These are phyloP conservation scores for Nycteola revayana DNA, from an alignment of 2,888 invertebrate genomes.

Conservation along the genomic window DNA sequence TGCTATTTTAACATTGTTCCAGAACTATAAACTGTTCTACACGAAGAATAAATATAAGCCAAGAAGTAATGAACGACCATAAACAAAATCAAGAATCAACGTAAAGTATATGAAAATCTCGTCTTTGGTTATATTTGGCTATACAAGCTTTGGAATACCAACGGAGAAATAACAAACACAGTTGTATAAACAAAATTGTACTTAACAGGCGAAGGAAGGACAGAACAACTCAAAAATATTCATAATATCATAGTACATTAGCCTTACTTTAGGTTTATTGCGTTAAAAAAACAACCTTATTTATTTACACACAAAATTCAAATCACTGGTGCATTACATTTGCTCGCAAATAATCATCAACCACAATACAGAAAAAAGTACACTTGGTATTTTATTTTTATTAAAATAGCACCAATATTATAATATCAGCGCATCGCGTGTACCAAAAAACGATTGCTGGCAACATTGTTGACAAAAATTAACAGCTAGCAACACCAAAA, in stretches of 20 bases:
- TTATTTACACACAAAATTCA: constrained; percentile 46
- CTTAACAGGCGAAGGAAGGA: constrained; percentile 54
- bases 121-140: constrained; percentile 72
- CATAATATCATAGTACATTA: constrained; percentile 28
- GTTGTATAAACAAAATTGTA: no score
- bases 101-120: constrained; percentile 46
- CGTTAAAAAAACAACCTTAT: constrained; percentile 47
- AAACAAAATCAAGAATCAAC: constrained; percentile 37
- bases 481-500: constrained; percentile 61
- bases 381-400: constrained; percentile 47
- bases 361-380: constrained; percentile 50
- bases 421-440: constrained; percentile 65
- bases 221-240: constrained; percentile 17
- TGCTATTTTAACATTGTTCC: constrained; percentile 27
- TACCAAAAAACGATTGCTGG: constrained; percentile 47
- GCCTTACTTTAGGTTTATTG: constrained; percentile 41
- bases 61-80: constrained; percentile 47
- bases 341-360: constrained; percentile 35
- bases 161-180: constrained; percentile 31
- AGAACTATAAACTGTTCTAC: constrained; percentile 36
- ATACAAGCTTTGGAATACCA: constrained; percentile 54
- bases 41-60: constrained; percentile 38
- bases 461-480: constrained; percentile 50
- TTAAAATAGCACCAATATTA: constrained; percentile 77
- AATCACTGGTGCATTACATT: constrained; percentile 64